A percentile compares a stretch with the other conserved stretches of the same genome.
phyloP scores from a whole-genome alignment of 2,888 invertebrate genomes.

The Leptopilina syphax region DNA sequence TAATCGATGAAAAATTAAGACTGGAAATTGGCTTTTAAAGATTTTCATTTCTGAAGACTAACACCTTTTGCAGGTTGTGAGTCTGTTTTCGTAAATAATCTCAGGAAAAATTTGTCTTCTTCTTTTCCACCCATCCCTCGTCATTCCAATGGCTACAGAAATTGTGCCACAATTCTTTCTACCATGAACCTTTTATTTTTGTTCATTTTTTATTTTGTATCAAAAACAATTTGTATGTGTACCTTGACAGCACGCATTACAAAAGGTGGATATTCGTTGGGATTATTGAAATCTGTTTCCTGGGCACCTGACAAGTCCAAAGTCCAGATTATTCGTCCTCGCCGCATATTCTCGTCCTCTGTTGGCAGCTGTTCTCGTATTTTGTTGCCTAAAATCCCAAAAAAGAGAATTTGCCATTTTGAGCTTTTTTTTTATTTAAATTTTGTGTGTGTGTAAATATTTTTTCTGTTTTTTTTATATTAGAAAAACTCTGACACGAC shows the following conservation, averaged over 20 bases:
- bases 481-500: constrained; percentile 21
- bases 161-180: background rate
- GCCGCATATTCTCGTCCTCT: constrained; percentile 68
- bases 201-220: constrained; percentile 36
- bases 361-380: constrained; percentile 66
- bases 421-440: constrained; percentile 1
- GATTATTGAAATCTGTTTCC: constrained; percentile 71
- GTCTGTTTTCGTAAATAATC: background rate
- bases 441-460: background rate
- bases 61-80: no score
- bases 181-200: constrained; percentile 24
- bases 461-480: constrained; percentile 1
- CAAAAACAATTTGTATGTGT: constrained; percentile 56
- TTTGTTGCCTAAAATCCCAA: constrained; percentile 73
- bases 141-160: constrained; percentile 19
- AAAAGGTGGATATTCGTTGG: constrained; percentile 73
- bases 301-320: constrained; percentile 69
- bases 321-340: constrained; percentile 68
- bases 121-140: constrained; percentile 57
- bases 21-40: no score
- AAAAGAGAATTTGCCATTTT: constrained; percentile 44
- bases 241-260: constrained; percentile 75
- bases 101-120: background rate
- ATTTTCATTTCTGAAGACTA: no score
- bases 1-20: no score